Evolutionary conservation across 2,888 invertebrate genomes (phyloP).

Genomic region (Drosophila prostipennis): DNA sequence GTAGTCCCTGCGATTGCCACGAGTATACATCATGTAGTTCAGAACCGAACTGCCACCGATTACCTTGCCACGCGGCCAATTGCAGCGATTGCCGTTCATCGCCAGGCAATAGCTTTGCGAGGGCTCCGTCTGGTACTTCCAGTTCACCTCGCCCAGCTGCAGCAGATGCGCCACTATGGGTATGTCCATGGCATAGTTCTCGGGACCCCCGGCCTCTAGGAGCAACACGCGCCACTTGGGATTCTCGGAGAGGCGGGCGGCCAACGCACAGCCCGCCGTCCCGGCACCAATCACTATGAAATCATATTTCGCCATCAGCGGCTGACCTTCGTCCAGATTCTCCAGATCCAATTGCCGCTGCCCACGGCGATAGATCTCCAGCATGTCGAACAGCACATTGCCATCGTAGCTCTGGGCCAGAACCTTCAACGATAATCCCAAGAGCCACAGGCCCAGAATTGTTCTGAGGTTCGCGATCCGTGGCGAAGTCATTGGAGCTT

Average conservation of each 20-base stretch:
- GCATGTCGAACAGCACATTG: slow-evolving; percentile 40
- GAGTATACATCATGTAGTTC: slow-evolving; percentile 92
- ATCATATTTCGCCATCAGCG: slow-evolving; percentile 86
- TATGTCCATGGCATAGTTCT: slow-evolving; percentile 90
- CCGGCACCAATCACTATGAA: slow-evolving; percentile 92
- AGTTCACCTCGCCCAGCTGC: slow-evolving; percentile 89
- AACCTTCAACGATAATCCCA: neutral
- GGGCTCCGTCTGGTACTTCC: slow-evolving; percentile 92
- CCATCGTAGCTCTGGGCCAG: slow-evolving; percentile 22
- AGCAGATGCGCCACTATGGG: slow-evolving; percentile 89
- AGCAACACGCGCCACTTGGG: slow-evolving; percentile 87
- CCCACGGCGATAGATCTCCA: slow-evolving; percentile 76
- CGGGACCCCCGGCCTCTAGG: slow-evolving; percentile 89
- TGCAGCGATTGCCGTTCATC: slow-evolving; percentile 89
- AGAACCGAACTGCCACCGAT: slow-evolving; percentile 92
- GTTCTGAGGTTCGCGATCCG: neutral
- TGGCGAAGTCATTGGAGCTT: slow-evolving; percentile 14
- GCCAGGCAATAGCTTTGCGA: slow-evolving; percentile 89
- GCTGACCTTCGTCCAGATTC: slow-evolving; percentile 60
- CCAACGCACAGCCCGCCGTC: slow-evolving; percentile 91
- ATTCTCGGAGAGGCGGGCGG: slow-evolving; percentile 89
- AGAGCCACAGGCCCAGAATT: neutral
- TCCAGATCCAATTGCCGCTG: slow-evolving; percentile 72
- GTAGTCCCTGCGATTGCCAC: slow-evolving; percentile 89
- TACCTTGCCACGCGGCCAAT: slow-evolving; percentile 92